Conservation (phyloP, 2,113 vertebrate species). For the Panthera uncia region DNA sequence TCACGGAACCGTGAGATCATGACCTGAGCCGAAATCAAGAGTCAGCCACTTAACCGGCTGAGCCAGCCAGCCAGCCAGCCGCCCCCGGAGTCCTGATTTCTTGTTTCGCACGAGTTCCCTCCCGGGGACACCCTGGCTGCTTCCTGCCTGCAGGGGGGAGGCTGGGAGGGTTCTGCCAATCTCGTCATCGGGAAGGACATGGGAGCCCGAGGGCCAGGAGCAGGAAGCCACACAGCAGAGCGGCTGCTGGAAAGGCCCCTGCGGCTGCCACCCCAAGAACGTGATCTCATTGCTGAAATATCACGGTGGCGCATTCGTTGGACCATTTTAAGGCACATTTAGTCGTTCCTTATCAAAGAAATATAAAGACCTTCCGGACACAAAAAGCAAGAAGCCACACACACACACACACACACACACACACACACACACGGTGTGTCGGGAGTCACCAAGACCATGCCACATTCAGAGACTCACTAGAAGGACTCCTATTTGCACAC, state of each 20-base stretch:
- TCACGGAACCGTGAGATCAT: too few relatives aligned
- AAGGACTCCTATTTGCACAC: not conserved
- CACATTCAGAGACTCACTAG: not conserved
- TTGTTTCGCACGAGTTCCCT: rapidly evolving
- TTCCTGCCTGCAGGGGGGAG: not conserved
- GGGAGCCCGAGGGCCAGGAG: not conserved
- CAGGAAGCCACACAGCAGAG: not conserved
- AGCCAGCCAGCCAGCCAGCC: too few relatives aligned
- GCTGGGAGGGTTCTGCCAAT: not conserved
- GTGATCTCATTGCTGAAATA: too few relatives aligned
- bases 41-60: too few relatives aligned
- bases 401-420: not conserved
- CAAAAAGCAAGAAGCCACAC: not conserved
- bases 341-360: not conserved
- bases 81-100: not conserved
- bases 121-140: rapidly evolving
- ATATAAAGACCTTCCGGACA: not conserved
- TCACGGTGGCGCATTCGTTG: rapidly evolving
- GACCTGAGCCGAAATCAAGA: too few relatives aligned
- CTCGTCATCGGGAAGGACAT: rapidly evolving
- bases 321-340: rapidly evolving
- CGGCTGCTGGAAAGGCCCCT: not conserved
- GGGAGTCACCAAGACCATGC: rapidly evolving
- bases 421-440: rapidly evolving
- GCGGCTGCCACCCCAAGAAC: rapidly evolving